Conservation (phyloP, 2,888 invertebrate genomes). For the Cantharis rufa region DNA sequence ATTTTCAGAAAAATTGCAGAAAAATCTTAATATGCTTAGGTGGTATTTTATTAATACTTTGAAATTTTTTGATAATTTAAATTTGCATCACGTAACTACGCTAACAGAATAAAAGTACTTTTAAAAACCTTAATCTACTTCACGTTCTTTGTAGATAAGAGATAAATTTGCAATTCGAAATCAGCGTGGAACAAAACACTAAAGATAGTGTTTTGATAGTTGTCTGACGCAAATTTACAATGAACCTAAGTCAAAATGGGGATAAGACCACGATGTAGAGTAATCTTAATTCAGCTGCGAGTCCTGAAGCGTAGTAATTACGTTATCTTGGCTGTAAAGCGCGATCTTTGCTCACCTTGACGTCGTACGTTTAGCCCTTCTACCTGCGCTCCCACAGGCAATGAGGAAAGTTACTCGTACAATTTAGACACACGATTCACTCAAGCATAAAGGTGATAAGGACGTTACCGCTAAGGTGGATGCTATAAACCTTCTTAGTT, state of each 20-base stretch:
- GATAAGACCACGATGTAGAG: constrained; percentile 43
- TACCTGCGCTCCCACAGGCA: constrained; percentile 46
- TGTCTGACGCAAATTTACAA: constrained; percentile 5
- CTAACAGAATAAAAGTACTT: background rate
- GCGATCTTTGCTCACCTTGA: constrained; percentile 47
- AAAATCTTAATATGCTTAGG: background rate
- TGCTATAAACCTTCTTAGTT: constrained; percentile 27
- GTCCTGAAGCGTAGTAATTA: constrained; percentile 48
- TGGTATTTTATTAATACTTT: background rate
- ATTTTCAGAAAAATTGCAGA: no score
- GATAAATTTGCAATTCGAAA: background rate
- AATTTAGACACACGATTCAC: constrained; percentile 46
- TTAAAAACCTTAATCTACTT: background rate
- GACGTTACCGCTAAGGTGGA: constrained; percentile 40
- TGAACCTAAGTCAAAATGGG: constrained; percentile 39
- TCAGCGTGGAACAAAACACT: background rate
- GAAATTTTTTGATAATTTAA: background rate
- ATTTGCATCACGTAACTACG: background rate
- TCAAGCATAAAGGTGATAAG: constrained; percentile 56
- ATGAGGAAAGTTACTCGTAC: constrained; percentile 47
- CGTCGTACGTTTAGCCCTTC: constrained; percentile 47
- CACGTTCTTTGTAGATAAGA: background rate
- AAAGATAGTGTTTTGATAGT: background rate
- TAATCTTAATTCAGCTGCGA: constrained; percentile 49
- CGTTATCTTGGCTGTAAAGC: constrained; percentile 48